Evolutionary conservation across 2,888 invertebrate genomes (phyloP), one percentile per base, ranked within the genome.

Genomic region (Microplitis manilae): DNA sequence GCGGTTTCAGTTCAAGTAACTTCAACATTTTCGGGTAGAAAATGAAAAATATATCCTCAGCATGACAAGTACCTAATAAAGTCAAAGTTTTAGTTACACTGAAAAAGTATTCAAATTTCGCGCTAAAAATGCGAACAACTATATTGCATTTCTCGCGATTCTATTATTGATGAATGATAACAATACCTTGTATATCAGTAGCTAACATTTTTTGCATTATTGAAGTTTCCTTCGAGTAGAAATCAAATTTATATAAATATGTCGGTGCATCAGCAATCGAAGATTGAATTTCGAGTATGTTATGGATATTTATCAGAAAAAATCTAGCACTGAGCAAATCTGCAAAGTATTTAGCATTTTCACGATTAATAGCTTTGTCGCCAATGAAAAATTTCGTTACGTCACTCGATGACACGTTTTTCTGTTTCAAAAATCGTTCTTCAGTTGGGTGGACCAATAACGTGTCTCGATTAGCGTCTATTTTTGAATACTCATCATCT

Each of bases 41-140:
- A 38, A 88, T 76, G 15, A 82, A 87, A 4, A 68, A n/a, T 8
- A 88, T 7, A 8, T 89, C 90, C 9, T 89, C 89, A 1, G 79
- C 80, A 70, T 86, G 87, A 5, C 80, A 73, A 1, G 81, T 74
- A 8, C 86, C 86, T 86, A 4, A 30, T 30, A 4, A 30, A 30
- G 30, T 20, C 1, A 30, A 30, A 30, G 30, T 4, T 30, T 30
- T 30, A 30, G 4, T 30, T 4, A 30, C 30, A 30, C 30, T 30
- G 4, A 30, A 4, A 30, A 30, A 30, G 30, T 20, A 2, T 7
- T 68, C 9, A 74, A 30, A 30, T 20, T 64, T 65, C 67, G 65
- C 17, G 20, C 68, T 8, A 7, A 59, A 41, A 90, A 71, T 30
- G 30, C 2, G 30, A 30, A 2, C 8, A 60, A 41, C 30, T 30